phyloP scores from a whole-genome alignment of 2,797 vertebrate genomes.

The Myripristis jacobus region DNA sequence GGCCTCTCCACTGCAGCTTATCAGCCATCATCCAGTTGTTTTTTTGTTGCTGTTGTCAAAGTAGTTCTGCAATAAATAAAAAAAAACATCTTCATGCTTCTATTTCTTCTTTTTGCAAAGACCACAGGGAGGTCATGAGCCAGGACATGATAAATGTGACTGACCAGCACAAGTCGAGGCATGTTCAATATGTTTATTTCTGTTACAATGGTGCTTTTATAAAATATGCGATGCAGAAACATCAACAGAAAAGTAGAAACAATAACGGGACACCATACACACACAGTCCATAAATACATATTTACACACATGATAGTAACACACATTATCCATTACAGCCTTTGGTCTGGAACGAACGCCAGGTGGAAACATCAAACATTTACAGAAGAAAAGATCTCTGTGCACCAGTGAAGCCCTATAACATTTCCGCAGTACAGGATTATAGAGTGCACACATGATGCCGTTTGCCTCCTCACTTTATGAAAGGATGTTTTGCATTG shows the following conservation, averaged over 20 bases:
- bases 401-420: constrained; percentile 68
- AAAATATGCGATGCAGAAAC: constrained; percentile 80
- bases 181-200: constrained; percentile 73
- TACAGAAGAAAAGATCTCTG: constrained; percentile 59
- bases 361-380: constrained; percentile 63
- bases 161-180: constrained; percentile 13
- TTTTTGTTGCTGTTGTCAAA: no score
- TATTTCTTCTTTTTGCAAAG: not conserved
- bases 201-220: constrained; percentile 75
- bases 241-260: constrained; percentile 77
- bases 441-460: constrained; percentile 46
- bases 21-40: no score
- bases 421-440: constrained; percentile 44
- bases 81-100: not conserved
- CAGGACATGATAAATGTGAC: constrained; percentile 18
- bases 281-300: constrained; percentile 75
- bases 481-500: constrained; percentile 65
- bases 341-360: constrained; percentile 74
- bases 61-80: not conserved
- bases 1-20: no score
- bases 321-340: constrained; percentile 68
- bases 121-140: not conserved
- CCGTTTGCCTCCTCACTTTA: constrained; percentile 42
- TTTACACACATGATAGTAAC: constrained; percentile 74
- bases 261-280: constrained; percentile 63